phyloP scores from a whole-genome alignment of 2,113 vertebrate genomes.

The Zapus hudsonius region DNA sequence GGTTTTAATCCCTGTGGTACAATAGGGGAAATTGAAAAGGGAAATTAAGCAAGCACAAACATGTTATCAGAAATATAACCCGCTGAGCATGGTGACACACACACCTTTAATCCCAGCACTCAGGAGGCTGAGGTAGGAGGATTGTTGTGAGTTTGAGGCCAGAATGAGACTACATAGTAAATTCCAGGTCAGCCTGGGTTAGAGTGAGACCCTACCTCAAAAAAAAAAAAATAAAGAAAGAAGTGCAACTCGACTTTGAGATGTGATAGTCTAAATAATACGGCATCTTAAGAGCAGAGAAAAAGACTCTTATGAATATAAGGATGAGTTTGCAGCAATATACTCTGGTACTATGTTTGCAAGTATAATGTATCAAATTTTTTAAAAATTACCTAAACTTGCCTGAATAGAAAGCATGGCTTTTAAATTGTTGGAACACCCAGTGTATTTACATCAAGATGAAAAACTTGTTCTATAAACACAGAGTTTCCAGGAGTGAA shows the following conservation, averaged over 20 bases:
- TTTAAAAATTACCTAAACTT: constrained; percentile 69
- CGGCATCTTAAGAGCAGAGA: constrained; percentile 49
- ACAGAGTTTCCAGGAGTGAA: constrained; percentile 79
- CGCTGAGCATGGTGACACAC: too few relatives aligned
- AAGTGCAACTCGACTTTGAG: constrained; percentile 9
- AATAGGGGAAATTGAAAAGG: neutral
- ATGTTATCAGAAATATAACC: neutral
- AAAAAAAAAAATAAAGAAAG: too few relatives aligned
- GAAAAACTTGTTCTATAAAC: constrained; percentile 81
- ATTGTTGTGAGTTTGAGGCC: too few relatives aligned
- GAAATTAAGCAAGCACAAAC: neutral
- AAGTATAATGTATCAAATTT: constrained; percentile 61
- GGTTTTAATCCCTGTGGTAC: neutral
- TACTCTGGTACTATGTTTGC: constrained; percentile 59
- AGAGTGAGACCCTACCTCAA: too few relatives aligned
- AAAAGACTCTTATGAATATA: constrained; percentile 23
- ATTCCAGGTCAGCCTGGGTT: too few relatives aligned
- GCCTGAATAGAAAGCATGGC: constrained; percentile 72
- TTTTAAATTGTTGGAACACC: constrained; percentile 79
- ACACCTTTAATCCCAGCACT: too few relatives aligned
- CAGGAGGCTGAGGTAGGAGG: too few relatives aligned
- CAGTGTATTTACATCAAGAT: constrained; percentile 78
- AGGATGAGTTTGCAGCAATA: constrained; percentile 53
- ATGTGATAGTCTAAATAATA: constrained; percentile 22
- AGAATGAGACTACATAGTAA: too few relatives aligned